Evolutionary conservation across 1,140 invertebrate species (phyloP).

Genomic region (Drosophila sturtevanti): DNA sequence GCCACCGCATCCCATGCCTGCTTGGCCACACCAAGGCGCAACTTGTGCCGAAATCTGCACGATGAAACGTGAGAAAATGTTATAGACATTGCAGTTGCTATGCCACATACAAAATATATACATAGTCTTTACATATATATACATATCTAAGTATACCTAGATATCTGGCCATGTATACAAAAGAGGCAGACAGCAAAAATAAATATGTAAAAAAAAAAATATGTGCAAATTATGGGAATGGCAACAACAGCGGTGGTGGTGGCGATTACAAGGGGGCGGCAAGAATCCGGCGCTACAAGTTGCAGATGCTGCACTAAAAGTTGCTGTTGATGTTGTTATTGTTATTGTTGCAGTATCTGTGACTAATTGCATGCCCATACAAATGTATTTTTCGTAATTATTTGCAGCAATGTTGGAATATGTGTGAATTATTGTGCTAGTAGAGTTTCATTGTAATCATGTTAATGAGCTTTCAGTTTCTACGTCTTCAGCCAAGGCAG

Average conservation of each 20-base stretch:
- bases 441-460: constrained; percentile 70
- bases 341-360: constrained; percentile 55
- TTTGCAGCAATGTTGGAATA: constrained; percentile 60
- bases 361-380: constrained; percentile 78
- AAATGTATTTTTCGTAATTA: constrained; percentile 79
- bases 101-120: constrained; percentile 13
- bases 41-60: constrained; percentile 78
- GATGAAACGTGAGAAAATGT: constrained; percentile 79
- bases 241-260: constrained; percentile 24
- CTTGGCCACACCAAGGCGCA: constrained; percentile 65
- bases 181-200: constrained; percentile 42
- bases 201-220: constrained; percentile 57
- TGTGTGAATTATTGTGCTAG: constrained; percentile 72
- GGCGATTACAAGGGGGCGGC: constrained; percentile 21
- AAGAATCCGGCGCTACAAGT: constrained; percentile 62
- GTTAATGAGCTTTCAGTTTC: constrained; percentile 63
- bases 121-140: neutral
- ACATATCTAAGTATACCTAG: neutral
- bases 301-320: constrained; percentile 60
- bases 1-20: constrained; percentile 35
- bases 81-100: constrained; percentile 70
- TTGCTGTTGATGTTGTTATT: constrained; percentile 10
- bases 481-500: constrained; percentile 2
- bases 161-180: constrained; percentile 16
- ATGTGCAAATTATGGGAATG: constrained; percentile 80